A percentile compares a stretch with the other conserved stretches of the same genome.
phyloP scores from a whole-genome alignment of 2,888 invertebrate genomes.

The Dryobotodes eremita region DNA sequence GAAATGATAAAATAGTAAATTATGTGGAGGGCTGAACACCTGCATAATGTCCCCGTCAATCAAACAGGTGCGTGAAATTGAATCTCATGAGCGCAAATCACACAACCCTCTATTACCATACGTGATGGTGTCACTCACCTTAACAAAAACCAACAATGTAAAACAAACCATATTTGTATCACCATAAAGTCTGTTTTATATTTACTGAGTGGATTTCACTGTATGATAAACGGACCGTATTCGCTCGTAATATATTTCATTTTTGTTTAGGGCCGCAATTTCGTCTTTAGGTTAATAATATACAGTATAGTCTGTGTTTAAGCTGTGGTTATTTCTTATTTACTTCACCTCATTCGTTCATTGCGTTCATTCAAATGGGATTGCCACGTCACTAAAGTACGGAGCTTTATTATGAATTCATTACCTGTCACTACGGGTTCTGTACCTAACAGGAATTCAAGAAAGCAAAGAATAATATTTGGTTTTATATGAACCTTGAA shows the following conservation, averaged over 20 bases:
- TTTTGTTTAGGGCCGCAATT: constrained; percentile 71
- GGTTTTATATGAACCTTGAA: background rate
- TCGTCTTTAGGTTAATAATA: constrained; percentile 69
- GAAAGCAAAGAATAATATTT: constrained; percentile 17
- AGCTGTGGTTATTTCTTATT: constrained; percentile 63
- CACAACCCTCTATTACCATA: constrained; percentile 83
- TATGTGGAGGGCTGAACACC: constrained; percentile 79
- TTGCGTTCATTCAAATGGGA: constrained; percentile 45
- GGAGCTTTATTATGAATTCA: constrained; percentile 56
- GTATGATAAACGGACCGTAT: constrained; percentile 73
- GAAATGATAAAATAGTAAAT: constrained; percentile 84
- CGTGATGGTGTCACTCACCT: constrained; percentile 75
- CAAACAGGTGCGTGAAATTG: constrained; percentile 88
- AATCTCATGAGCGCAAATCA: constrained; percentile 89
- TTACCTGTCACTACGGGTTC: constrained; percentile 19
- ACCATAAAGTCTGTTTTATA: constrained; percentile 62
- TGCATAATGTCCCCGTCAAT: constrained; percentile 88
- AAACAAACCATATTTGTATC: constrained; percentile 65
- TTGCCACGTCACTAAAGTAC: constrained; percentile 45
- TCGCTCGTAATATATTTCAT: constrained; percentile 73
- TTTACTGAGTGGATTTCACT: constrained; percentile 45
- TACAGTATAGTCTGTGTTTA: constrained; percentile 60
- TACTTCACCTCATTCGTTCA: constrained; percentile 59
- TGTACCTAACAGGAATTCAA: constrained; percentile 24
- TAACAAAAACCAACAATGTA: constrained; percentile 49